These are phyloP conservation scores for Heliconius erato DNA, from an alignment of 2,888 invertebrate species.

Conservation along the genomic window DNA sequence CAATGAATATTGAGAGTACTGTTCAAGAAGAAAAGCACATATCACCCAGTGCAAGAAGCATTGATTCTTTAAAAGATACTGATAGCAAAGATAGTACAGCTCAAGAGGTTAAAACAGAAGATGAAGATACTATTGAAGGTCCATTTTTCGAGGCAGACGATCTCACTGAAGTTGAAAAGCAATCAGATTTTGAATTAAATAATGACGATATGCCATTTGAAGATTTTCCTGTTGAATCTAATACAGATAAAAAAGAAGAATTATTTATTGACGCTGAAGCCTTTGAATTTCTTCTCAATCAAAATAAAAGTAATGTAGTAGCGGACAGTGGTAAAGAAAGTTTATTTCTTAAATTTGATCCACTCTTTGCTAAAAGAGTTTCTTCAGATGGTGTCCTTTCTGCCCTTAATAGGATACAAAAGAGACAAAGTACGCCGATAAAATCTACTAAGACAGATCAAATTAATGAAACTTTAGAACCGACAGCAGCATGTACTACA, in stretches of 20 bases:
- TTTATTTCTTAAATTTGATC: slow-evolving; percentile 80
- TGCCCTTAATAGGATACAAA: slow-evolving; percentile 67
- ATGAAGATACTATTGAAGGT: slow-evolving; percentile 80
- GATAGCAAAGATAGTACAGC: slow-evolving; percentile 67
- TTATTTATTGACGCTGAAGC: slow-evolving; percentile 81
- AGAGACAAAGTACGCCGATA: slow-evolving; percentile 72
- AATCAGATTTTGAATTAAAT: slow-evolving; percentile 59
- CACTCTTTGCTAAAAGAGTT: slow-evolving; percentile 75
- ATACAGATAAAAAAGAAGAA: slow-evolving; percentile 64
- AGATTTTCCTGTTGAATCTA: slow-evolving; percentile 60
- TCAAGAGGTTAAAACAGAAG: slow-evolving; percentile 74
- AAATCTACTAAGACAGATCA: slow-evolving; percentile 53
- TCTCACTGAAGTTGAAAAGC: slow-evolving; percentile 59
- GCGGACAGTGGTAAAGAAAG: slow-evolving; percentile 81
- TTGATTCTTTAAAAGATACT: slow-evolving; percentile 63
- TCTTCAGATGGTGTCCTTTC: slow-evolving; percentile 73
- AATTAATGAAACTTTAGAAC: not conserved
- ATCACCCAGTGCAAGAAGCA: slow-evolving; percentile 58
- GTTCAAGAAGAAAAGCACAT: slow-evolving; percentile 58
- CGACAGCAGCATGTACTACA: not conserved
- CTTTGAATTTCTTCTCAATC: slow-evolving; percentile 78
- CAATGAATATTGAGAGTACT: slow-evolving; percentile 42
- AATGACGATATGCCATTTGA: slow-evolving; percentile 69
- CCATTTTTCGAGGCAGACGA: slow-evolving; percentile 77
- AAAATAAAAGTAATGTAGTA: slow-evolving; percentile 73